Base-by-base conservation (phyloP, 1,140 invertebrate species). In the Holotrichia oblita region DNA sequence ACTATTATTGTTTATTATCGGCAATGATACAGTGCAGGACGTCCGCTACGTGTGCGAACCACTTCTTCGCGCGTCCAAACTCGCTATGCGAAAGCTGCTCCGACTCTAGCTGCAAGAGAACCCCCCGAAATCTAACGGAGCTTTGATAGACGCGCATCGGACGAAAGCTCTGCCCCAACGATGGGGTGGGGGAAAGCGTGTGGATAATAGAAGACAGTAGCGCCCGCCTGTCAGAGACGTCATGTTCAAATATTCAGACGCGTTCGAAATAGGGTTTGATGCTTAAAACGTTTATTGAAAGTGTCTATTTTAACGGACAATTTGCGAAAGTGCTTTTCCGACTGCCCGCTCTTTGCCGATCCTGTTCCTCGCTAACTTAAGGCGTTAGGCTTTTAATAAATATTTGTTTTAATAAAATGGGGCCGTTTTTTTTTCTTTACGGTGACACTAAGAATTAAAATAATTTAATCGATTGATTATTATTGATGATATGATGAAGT, bases 141-240 rank as follows among this genome's bases (percentile, higher is more conserved):
- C 61, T 64, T 64, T 64, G 61, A 64, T 20, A 24, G 22, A 64
- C 61, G 61, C 61, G 61, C 61, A 64, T 64, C 61, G 17, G 7
- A 9, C 61, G 61, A 64, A 64, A 64, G 61, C 61, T 64, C 61
- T 12, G 61, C 61, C 61, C 61, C 17, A 64, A 20, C 17, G 17
- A 20, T 64, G 61, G 61, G 61, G 61, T 64, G 61, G 61, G 61
- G 61, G 20, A 8, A 64, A 64, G 61, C 61, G 61, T 27, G 61
- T 64, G 61, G 61, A 64, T 64, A 64, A 64, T 64, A 64, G 61
- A 64, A 64, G 61, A 64, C 61, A 64, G 61, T 64, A 64, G 61
- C 61, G 61, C 61, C 24, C 61, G 61, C 61, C 61, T 64, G 61
- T 64, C 61, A 64, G 61, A 64, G 61, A 24, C 24, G 61, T 64